Conservation (phyloP, 2,113 vertebrate genomes). For the Pituophis catenifer region DNA sequence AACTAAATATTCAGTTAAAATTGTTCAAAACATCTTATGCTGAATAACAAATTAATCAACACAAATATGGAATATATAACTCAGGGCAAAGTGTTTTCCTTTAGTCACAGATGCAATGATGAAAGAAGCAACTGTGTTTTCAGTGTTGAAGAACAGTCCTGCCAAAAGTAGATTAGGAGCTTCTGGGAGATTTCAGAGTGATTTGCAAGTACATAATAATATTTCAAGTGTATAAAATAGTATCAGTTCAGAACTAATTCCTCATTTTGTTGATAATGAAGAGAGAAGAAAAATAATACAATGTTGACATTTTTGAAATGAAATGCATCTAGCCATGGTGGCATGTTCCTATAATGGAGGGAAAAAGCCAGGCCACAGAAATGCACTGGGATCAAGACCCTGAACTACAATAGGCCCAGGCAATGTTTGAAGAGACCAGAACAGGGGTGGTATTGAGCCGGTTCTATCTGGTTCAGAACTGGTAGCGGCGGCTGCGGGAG, state of each 20-base stretch:
- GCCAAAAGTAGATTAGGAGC: not conserved
- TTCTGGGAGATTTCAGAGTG: not conserved
- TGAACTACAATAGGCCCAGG: not conserved
- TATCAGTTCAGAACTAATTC: not conserved
- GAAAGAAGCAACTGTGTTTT: not conserved
- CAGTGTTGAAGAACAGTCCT: not conserved
- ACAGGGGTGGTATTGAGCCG: too few relatives aligned
- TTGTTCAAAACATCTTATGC: not conserved
- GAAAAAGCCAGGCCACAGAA: not conserved
- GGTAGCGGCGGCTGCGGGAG: too few relatives aligned
- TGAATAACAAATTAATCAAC: not conserved
- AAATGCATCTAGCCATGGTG: not conserved
- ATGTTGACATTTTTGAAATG: not conserved
- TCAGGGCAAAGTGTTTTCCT: not conserved
- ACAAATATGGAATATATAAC: not conserved
- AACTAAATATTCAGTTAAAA: not conserved
- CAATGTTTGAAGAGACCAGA: not conserved
- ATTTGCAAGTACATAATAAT: not conserved
- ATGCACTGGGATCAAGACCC: not conserved
- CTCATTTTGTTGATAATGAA: not conserved
- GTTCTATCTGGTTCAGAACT: too few relatives aligned
- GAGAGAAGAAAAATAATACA: not conserved
- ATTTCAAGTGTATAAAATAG: not conserved
- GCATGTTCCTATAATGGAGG: not conserved
- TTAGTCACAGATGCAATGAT: not conserved